Evolutionary conservation across 2,113 vertebrate genomes (phyloP), one percentile per base, ranked within the genome.

Genomic region (Erythrocercus mccallii): DNA sequence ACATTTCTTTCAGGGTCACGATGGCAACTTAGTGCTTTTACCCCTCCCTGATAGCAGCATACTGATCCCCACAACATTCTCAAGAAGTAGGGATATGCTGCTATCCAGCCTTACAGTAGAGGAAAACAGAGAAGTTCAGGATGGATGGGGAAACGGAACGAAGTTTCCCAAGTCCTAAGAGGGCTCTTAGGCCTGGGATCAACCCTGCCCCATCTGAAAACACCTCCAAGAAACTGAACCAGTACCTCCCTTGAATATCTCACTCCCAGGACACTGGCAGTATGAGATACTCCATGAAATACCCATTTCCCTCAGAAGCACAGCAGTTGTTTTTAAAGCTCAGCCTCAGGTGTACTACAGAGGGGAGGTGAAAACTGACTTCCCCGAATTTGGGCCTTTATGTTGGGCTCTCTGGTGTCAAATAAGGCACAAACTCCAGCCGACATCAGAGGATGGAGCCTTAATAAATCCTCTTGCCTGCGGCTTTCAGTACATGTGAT

Each of bases 391-490:
- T 1, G 11, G 23, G 73, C 25, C 44, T 87, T 87, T 78, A 25
- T 27, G 10, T 48, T 76, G 57, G 30, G 25, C 76, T 90, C n/a
- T 87, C 45, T 27, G 16, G 28, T 57, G 79, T 80, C 50, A 80
- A 33, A 77, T 72, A 85, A 82, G n/a, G 62, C 53, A 35, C 28
- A 88, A 53, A 72, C 57, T 85, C 74, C 0, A 1, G 35, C 31
- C 40, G 88, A 85, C 11, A 58, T 35, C 31, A 0, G 12, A 56
- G 37, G 53, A 68, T 23, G 53, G 25, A 85, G 40, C 40, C 24
- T 69, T 76, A 93, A 90, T 77, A 85, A 96, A 90, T 23, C 35
- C 57, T 76, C 85, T 85, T 65, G 90, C 87, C 78, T 53, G 90
- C 66, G 45, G 37, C 66, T 76, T 85, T 76, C 74, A 56, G n/a